Percentiles rank a stretch among this genome's conserved stretches.
Evolutionary conservation across 1,140 invertebrate species (phyloP).

Genomic region (Protaetia brevitarsis): DNA sequence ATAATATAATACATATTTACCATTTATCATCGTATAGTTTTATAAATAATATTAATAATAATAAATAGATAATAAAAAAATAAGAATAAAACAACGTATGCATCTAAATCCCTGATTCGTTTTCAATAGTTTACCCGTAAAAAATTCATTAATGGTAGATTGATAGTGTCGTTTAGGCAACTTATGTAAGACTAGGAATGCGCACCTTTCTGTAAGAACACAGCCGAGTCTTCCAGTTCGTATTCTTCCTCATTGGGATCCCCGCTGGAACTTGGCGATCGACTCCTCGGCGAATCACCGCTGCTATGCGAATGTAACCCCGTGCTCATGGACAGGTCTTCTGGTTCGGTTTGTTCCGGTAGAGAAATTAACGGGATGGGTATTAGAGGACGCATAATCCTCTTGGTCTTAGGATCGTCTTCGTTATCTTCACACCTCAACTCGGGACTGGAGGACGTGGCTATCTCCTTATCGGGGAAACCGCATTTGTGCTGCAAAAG

Average conservation of each 20-base stretch:
- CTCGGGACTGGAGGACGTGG: slow-evolving; percentile 38
- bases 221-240: slow-evolving; percentile 34
- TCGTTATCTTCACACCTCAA: slow-evolving; percentile 19
- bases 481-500: slow-evolving; percentile 81
- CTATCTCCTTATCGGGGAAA: slow-evolving; percentile 42
- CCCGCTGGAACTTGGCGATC: slow-evolving; percentile 38
- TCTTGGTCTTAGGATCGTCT: slow-evolving; percentile 45
- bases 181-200: slow-evolving; percentile 40
- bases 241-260: slow-evolving; percentile 39
- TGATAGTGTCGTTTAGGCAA: too few relatives aligned
- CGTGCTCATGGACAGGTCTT: slow-evolving; percentile 71
- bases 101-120: too few relatives aligned
- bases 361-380: slow-evolving; percentile 47
- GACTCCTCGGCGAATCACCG: slow-evolving; percentile 42
- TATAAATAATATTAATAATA: too few relatives aligned
- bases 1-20: too few relatives aligned
- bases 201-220: slow-evolving; percentile 37
- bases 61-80: too few relatives aligned
- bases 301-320: slow-evolving; percentile 44
- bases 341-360: slow-evolving; percentile 85
- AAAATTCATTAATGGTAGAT: too few relatives aligned
- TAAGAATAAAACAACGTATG: too few relatives aligned
- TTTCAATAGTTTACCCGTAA: too few relatives aligned
- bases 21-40: too few relatives aligned
- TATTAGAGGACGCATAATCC: slow-evolving; percentile 47